Conservation (phyloP, 2,113 vertebrate species). For the Cryptomyrus ogoouensis region DNA sequence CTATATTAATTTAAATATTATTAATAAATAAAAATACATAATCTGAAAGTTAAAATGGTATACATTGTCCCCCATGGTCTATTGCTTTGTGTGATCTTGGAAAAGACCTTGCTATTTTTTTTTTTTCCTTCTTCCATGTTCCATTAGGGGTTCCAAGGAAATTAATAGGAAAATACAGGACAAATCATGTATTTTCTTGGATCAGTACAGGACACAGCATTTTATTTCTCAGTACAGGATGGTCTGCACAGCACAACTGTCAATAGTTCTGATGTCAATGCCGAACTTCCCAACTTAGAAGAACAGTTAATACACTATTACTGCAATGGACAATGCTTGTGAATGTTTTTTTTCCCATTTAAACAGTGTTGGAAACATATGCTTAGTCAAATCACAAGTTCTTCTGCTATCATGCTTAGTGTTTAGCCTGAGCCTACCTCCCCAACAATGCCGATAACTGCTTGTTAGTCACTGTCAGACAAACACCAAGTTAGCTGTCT, state of each 20-base stretch:
- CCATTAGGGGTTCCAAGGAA: neutral
- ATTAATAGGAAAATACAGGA: neutral
- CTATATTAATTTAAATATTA: neutral
- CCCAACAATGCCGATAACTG: neutral
- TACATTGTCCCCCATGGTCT: neutral
- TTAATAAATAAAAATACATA: neutral
- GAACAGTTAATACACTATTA: neutral
- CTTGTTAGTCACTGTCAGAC: neutral
- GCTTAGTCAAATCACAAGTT: neutral
- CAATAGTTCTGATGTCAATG: neutral
- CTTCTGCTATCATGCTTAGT: neutral
- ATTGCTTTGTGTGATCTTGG: neutral
- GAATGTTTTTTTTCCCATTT: neutral
- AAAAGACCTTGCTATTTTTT: neutral
- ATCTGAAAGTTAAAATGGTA: neutral
- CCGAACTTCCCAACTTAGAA: neutral
- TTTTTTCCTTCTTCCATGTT: neutral
- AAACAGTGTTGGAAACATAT: neutral
- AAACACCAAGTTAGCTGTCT: neutral
- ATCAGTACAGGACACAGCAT: neutral
- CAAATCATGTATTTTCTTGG: neutral
- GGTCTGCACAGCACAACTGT: neutral
- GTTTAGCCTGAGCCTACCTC: neutral
- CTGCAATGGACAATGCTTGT: neutral
- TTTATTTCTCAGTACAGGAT: neutral